Percentiles rank a stretch among this genome's conserved stretches.
Conservation (phyloP, 2,113 vertebrate genomes). For the Poeciliopsis prolifica region DNA sequence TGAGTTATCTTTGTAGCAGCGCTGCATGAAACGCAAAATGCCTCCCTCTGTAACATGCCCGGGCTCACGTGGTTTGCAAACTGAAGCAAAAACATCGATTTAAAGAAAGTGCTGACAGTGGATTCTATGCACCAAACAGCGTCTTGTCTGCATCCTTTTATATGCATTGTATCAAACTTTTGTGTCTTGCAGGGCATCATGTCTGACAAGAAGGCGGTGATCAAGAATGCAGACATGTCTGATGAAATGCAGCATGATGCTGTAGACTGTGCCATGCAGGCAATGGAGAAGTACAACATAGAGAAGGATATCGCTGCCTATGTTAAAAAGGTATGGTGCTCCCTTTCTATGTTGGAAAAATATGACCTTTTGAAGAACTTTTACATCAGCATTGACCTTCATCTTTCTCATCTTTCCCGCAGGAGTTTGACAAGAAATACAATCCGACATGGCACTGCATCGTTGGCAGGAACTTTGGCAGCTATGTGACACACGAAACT, state of each 20-base stretch:
- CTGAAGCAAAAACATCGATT: background rate
- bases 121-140: background rate
- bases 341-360: background rate
- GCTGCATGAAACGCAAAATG: background rate
- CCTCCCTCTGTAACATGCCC: background rate
- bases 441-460: constrained; percentile 99
- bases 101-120: background rate
- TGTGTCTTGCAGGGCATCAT: constrained; percentile 77
- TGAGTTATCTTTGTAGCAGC: background rate
- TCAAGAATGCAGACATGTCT: constrained; percentile 99
- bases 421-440: constrained; percentile 99
- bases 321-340: constrained; percentile 91
- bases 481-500: constrained; percentile 98
- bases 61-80: background rate
- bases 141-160: too few relatives aligned
- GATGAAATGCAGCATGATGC: constrained; percentile 99
- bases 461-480: constrained; percentile 98
- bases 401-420: constrained; percentile 13
- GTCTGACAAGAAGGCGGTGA: constrained; percentile 98
- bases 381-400: background rate
- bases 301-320: constrained; percentile 98
- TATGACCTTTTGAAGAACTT: background rate
- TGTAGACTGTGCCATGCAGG: constrained; percentile 97
- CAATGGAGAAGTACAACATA: constrained; percentile 99
- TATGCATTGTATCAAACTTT: background rate